Conservation (phyloP, 2,888 invertebrate genomes). For the Drosophila barbarae region DNA sequence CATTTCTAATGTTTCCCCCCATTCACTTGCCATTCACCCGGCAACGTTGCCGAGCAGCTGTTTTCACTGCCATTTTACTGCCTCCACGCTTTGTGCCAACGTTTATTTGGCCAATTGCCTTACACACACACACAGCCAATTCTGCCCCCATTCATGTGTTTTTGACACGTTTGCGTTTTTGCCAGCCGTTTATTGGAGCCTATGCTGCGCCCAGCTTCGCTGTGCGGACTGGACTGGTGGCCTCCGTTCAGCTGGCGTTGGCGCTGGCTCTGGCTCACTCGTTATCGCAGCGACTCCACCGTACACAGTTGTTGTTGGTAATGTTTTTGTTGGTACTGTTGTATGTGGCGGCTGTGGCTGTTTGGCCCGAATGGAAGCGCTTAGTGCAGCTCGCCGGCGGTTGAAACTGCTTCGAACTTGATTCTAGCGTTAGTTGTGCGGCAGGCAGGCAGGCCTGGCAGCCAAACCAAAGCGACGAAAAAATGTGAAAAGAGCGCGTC, state of each 20-base stretch:
- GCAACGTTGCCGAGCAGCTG: conserved; percentile 44
- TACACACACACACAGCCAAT: conserved; percentile 2
- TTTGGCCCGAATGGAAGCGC: conserved; percentile 38
- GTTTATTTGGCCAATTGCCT: conserved; percentile 35
- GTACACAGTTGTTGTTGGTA: conserved; percentile 25
- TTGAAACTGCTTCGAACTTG: conserved; percentile 70
- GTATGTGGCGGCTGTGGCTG: conserved; percentile 16
- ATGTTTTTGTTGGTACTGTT: conserved; percentile 7
- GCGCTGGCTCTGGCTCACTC: conserved; percentile 22
- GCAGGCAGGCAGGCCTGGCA: conserved; percentile 6
- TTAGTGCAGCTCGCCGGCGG: conserved; percentile 51
- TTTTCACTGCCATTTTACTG: conserved; percentile 35
- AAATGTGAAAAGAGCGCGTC: conserved; percentile 15
- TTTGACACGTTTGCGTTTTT: conserved; percentile 63
- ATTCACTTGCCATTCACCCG: conserved; percentile 31
- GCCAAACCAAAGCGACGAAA: conserved; percentile 5
- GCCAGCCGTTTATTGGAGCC: conserved; percentile 37
- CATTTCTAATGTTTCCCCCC: conserved; percentile 18
- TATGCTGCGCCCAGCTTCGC: conserved; percentile 35
- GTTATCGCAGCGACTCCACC: conserved; percentile 37
- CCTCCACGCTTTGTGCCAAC: conserved; percentile 21
- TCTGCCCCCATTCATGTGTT: conserved; percentile 33
- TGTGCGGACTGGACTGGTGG: conserved; percentile 27
- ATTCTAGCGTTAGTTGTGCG: conserved; percentile 42
- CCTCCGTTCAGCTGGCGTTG: conserved; percentile 22